Evolutionary conservation across 2,888 invertebrate species (phyloP).

Genomic region (Dermolepida albohirtum): DNA sequence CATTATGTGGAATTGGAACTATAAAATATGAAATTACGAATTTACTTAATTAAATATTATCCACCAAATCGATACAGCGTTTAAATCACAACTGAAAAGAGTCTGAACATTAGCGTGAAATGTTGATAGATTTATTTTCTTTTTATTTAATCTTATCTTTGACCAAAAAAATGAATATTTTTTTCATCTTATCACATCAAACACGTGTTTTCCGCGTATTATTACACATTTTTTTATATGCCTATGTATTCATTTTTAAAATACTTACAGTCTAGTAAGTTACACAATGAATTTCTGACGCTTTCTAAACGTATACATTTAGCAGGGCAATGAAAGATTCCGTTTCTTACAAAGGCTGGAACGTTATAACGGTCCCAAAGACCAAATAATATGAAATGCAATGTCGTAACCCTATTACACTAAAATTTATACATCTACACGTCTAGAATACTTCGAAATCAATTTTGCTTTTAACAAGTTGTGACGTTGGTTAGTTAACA

Average conservation of each 20-base stretch:
- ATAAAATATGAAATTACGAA: neutral
- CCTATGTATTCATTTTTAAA: neutral
- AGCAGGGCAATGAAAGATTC: neutral
- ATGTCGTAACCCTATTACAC: constrained; percentile 22
- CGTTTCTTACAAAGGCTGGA: neutral
- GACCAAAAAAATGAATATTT: neutral
- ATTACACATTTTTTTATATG: neutral
- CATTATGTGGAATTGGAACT: constrained; percentile 51
- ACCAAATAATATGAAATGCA: constrained; percentile 1
- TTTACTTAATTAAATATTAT: neutral
- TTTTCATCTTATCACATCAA: neutral
- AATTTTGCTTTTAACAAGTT: constrained; percentile 30
- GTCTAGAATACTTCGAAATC: constrained; percentile 7
- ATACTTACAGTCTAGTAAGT: constrained; percentile 15
- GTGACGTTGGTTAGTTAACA: constrained; percentile 21
- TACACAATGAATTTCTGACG: constrained; percentile 39
- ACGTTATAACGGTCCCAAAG: constrained; percentile 1
- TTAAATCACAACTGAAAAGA: too few species aligned
- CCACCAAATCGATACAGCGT: too few species aligned
- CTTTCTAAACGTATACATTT: constrained; percentile 30
- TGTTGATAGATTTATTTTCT: neutral
- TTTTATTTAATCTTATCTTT: neutral
- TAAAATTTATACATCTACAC: constrained; percentile 19
- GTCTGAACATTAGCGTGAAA: too few species aligned
- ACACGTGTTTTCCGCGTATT: too few species aligned